Evolutionary conservation across 2,888 invertebrate genomes (phyloP).

Genomic region (Zaprionus bogoriensis): DNA sequence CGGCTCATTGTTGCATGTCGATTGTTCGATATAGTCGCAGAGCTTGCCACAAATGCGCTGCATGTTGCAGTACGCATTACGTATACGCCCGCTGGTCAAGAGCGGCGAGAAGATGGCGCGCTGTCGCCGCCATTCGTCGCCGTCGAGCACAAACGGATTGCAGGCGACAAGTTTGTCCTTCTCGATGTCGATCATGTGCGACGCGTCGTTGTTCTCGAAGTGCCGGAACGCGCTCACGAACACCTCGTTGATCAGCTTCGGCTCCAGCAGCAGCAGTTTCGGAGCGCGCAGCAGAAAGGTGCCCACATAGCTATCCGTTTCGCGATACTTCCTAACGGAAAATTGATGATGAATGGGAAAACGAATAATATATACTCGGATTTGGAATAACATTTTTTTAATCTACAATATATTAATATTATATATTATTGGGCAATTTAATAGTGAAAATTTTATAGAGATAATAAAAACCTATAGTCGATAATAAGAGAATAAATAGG

Average conservation of each 20-base stretch:
- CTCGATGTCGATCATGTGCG: constrained; percentile 76
- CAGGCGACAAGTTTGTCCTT: constrained; percentile 83
- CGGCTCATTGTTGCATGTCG: constrained; percentile 59
- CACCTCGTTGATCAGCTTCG: constrained; percentile 81
- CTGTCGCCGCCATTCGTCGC: constrained; percentile 84
- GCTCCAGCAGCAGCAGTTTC: constrained; percentile 81
- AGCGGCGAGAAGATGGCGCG: constrained; percentile 84
- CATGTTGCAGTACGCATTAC: constrained; percentile 83
- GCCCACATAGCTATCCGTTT: constrained; percentile 81
- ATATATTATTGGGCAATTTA: no score
- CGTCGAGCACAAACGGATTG: constrained; percentile 84
- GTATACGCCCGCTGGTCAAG: constrained; percentile 84
- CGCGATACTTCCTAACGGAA: constrained; percentile 65
- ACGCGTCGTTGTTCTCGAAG: constrained; percentile 80
- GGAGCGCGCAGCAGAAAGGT: constrained; percentile 81
- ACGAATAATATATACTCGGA: no score
- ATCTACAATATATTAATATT: no score
- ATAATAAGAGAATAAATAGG: no score
- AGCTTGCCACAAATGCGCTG: constrained; percentile 82
- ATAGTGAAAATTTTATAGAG: no score
- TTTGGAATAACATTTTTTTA: no score
- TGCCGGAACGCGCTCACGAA: constrained; percentile 83
- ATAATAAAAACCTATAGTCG: no score
- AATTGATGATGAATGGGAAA: no score
- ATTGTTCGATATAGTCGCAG: constrained; percentile 80